Evolutionary conservation across 2,888 invertebrate species (phyloP).

Genomic region (Linnaemya vulpina): DNA sequence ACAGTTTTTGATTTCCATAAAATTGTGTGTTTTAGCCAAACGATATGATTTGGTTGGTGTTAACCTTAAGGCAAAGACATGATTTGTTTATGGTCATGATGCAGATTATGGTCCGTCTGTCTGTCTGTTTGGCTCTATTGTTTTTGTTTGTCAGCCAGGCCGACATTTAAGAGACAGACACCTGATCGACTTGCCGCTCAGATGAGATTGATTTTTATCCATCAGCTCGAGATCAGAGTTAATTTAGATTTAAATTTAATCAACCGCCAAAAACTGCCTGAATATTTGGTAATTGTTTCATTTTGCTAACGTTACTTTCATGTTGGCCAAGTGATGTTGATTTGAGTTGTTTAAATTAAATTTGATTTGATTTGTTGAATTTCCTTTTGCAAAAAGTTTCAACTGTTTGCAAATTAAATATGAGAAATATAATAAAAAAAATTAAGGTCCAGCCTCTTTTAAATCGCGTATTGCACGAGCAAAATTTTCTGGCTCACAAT

Average conservation of each 20-base stretch:
- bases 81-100: slow-evolving; percentile 71
- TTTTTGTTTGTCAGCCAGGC: neutral
- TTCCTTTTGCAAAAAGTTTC: slow-evolving; percentile 34
- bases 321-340: slow-evolving; percentile 20
- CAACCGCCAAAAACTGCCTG: slow-evolving; percentile 20
- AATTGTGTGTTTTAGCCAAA: slow-evolving; percentile 17
- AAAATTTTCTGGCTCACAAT: slow-evolving; percentile 17
- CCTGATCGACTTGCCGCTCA: slow-evolving; percentile 37
- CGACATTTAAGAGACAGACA: slow-evolving; percentile 52
- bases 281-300: slow-evolving; percentile 28
- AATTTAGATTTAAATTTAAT: slow-evolving; percentile 58
- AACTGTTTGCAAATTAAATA: slow-evolving; percentile 44
- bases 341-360: slow-evolving; percentile 32
- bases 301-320: slow-evolving; percentile 10
- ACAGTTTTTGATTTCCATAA: slow-evolving; percentile 31
- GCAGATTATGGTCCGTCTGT: slow-evolving; percentile 27
- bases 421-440: neutral
- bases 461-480: neutral
- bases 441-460: slow-evolving; percentile 33
- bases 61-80: slow-evolving; percentile 68
- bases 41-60: slow-evolving; percentile 43
- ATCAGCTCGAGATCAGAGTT: slow-evolving; percentile 46
- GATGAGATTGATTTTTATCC: slow-evolving; percentile 35
- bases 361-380: slow-evolving; percentile 46
- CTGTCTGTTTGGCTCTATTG: neutral